A percentile compares a stretch with the other conserved stretches of the same genome.
Conservation (phyloP, 1,140 invertebrate genomes). For the Reticulitermes speratus region DNA sequence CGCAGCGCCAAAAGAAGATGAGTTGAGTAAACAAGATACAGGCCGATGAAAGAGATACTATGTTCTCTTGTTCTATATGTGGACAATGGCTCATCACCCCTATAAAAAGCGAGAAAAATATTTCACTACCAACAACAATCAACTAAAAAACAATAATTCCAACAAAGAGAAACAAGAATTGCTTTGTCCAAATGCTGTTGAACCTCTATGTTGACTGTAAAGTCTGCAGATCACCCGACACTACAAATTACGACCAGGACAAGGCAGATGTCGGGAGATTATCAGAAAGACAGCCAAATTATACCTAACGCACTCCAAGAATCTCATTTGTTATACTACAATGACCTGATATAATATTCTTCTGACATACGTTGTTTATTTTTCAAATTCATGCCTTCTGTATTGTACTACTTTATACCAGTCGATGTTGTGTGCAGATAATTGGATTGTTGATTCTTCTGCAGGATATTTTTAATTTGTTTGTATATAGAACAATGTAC, state of each 20-base stretch:
- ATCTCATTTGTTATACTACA: slow-evolving; percentile 1
- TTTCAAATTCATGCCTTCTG: neutral
- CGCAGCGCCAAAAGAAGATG: neutral
- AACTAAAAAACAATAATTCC: neutral
- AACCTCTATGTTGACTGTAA: neutral
- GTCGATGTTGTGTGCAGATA: neutral
- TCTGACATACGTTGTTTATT: neutral
- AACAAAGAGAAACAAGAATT: neutral
- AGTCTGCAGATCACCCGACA: neutral
- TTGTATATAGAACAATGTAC: neutral
- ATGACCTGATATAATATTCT: neutral
- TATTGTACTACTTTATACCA: neutral
- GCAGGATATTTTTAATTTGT: neutral
- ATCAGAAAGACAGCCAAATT: slow-evolving; percentile 3
- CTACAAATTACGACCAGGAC: neutral
- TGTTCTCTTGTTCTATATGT: neutral
- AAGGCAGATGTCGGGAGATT: neutral
- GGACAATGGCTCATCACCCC: neutral
- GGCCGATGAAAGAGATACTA: neutral
- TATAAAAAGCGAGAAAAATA: neutral
- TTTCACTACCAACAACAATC: neutral
- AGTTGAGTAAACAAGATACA: slow-evolving; percentile 10
- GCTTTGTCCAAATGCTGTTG: neutral
- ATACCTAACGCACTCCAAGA: neutral
- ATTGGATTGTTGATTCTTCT: neutral